Base-by-base conservation (phyloP, 2,113 vertebrate species). In the Ictidomys tridecemlineatus region DNA sequence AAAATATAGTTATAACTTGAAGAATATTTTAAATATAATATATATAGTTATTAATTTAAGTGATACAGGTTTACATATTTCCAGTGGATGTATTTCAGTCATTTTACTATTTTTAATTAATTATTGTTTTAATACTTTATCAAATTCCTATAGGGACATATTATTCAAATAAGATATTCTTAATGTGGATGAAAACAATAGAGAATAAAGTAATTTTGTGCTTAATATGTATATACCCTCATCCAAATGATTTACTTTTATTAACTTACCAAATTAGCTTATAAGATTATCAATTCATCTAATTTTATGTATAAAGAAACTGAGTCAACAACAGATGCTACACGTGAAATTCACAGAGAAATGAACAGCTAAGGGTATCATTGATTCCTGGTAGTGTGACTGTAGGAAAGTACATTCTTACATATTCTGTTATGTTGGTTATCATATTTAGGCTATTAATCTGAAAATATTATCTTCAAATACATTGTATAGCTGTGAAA, bases 11-110 rank as follows among this genome's bases (percentile, higher is more conserved):
- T 45, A 74, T 39, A 77, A 1, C 3, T 91, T 86, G 28, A 86
- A 34, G 91, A 93, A 53, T 95, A 91, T 87, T 89, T 90, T 80
- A 39, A 39, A 70, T 94, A 83, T 65, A n/a, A 48, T 56, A 92
- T 45, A 72, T 32, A 88, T 32, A 88, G 14, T 1, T 85, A 80
- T 95, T 67, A 42, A 80, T 30, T 69, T 78, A 88, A 61, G 4
- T 88, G 56, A 24, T 53, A 61, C 45, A 39, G 32, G 0, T 78
- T 5, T 2, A 34, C 1, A 4, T 56, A 87, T 76, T 90, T 85
- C 22, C 48, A 82, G 58, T 70, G 17, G 5, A 13, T 63, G 70
- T 78, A 56, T 91, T 93, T 83, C 70, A 91, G 83, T 45, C 74
- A 96, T 86, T 85, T 91, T 74, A 61, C 58, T 61, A 34, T 63